These are phyloP conservation scores for Eupelmus urozonus DNA, from an alignment of 2,888 invertebrate genomes.

Conservation along the genomic window DNA sequence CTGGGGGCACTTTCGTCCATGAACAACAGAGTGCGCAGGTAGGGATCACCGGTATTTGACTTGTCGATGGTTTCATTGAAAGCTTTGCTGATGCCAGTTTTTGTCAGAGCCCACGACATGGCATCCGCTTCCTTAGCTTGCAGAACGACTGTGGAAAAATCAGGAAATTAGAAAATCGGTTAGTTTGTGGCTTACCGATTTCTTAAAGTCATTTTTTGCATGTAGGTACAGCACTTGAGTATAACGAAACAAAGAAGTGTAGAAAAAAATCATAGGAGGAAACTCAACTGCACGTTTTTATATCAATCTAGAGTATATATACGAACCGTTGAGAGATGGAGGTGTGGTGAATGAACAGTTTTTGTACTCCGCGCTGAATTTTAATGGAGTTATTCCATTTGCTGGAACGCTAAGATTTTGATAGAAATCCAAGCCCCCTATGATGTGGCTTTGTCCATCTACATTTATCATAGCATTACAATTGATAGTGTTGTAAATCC, in stretches of 20 bases:
- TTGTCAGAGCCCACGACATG: constrained; percentile 9
- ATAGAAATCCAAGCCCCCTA: constrained; percentile 66
- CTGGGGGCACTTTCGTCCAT: neutral
- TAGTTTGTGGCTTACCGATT: too few species aligned
- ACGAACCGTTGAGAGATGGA: neutral
- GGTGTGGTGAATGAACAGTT: constrained; percentile 51
- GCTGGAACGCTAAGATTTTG: constrained; percentile 60
- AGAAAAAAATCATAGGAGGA: too few species aligned
- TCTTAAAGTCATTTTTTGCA: too few species aligned
- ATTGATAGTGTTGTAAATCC: constrained; percentile 82
- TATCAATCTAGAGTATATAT: too few species aligned
- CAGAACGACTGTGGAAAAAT: too few species aligned
- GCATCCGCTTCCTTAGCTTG: constrained; percentile 12
- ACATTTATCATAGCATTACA: constrained; percentile 65
- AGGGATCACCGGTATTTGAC: constrained; percentile 71
- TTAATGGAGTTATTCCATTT: neutral
- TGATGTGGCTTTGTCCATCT: constrained; percentile 40
- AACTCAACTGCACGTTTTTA: too few species aligned
- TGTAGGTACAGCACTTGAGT: too few species aligned
- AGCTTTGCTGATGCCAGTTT: neutral
- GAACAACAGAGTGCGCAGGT: constrained; percentile 69
- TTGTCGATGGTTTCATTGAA: constrained; percentile 63
- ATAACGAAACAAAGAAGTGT: too few species aligned
- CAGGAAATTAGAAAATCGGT: too few species aligned
- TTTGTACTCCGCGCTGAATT: constrained; percentile 59